Conservation (phyloP, 2,888 invertebrate species). For the Eucera pruinosa region DNA sequence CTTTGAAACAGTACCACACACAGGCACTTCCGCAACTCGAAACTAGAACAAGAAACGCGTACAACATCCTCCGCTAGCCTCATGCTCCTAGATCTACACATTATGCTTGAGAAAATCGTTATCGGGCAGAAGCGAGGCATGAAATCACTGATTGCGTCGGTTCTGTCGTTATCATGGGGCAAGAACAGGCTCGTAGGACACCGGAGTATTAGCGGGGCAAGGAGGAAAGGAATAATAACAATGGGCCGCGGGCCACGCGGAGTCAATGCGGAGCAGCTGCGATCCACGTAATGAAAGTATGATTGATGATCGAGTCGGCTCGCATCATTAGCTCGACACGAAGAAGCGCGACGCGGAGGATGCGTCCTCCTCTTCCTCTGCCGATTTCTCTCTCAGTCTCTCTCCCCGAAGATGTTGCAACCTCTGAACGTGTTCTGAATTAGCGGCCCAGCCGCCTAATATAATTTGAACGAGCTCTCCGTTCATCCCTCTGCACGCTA, state of each 20-base stretch:
- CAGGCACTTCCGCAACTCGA: neutral
- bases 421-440: conserved; percentile 62
- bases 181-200: conserved; percentile 31
- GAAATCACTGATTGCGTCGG: conserved; percentile 48
- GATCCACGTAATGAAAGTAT: conserved; percentile 84
- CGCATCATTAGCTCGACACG: conserved; percentile 80
- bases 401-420: conserved; percentile 19
- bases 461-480: conserved; percentile 51
- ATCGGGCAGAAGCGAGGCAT: conserved; percentile 32
- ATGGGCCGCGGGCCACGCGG: conserved; percentile 77
- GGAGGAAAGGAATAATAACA: conserved; percentile 74
- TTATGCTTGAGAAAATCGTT: conserved; percentile 3
- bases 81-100: neutral
- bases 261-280: conserved; percentile 80
- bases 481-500: neutral
- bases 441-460: conserved; percentile 56
- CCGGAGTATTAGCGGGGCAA: neutral
- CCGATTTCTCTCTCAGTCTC: too few relatives aligned
- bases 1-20: neutral
- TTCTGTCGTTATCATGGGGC: conserved; percentile 46
- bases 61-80: neutral
- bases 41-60: conserved; percentile 17
- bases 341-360: conserved; percentile 61
- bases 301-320: conserved; percentile 82
- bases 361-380: conserved; percentile 11